Evolutionary conservation across 1,140 invertebrate species (phyloP), one percentile per base, ranked within the genome.

Genomic region (Bombus picipes): DNA sequence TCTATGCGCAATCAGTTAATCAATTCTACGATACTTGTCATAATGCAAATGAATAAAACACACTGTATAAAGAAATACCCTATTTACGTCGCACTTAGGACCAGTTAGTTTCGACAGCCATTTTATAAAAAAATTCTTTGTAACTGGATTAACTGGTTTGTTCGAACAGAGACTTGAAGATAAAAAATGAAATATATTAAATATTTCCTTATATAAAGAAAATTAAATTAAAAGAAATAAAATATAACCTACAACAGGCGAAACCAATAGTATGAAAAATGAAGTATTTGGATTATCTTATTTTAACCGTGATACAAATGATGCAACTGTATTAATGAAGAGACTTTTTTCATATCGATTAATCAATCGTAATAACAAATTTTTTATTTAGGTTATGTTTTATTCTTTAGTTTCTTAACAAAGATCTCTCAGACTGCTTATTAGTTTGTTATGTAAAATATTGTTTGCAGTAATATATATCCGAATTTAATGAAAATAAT

Each of bases 351-450:
- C 39, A 39, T 75, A 37, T 57, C 22, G 9, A 28, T 59, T 53
- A 43, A 72, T 53, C 9, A 65, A 25, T 43, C 39, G 6, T 57
- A 3, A 34, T 34, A 70, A 77, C 41, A 41, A 39, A 8, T 83
- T 41, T 70, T 78, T 82, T 82, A 28, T 76, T 87, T 72, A 85
- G 77, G 12, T 84, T 68, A 87, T 62, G 68, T 84, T 81, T 76
- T 81, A 89, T 80, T 86, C 28, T 13, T 74, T 43, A 2, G 6
- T 34, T 53, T 41, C 15, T 32, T 68, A 53, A 13, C 3, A n/a
- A 66, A 22, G 1, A 59, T 1, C 3, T 59, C 37, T 41, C 3
- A 43, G 43, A 28, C n/a, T 59, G 25, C 65, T 87, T 53, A 32
- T 43, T 47, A 15, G 3, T 43, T 53, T 39, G 28, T 76, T 79